Conservation (phyloP, 2,888 invertebrate species). For the Rhaphigaster nebulosa region DNA sequence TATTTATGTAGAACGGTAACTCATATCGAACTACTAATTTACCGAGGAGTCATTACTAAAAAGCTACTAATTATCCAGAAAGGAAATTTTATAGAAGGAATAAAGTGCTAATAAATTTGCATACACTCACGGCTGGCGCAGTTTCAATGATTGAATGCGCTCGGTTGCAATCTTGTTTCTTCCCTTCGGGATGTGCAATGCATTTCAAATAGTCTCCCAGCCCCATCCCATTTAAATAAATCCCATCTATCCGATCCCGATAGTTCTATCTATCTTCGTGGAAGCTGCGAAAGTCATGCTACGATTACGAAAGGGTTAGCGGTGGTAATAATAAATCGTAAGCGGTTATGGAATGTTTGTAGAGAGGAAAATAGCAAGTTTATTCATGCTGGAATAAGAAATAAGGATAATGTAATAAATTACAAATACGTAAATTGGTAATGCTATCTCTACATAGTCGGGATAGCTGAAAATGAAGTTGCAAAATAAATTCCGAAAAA, state of each 20-base stretch:
- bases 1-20: neutral
- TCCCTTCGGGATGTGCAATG: constrained; percentile 35
- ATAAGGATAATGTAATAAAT: neutral
- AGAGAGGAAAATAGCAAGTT: neutral
- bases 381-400: neutral
- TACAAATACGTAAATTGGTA: neutral
- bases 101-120: neutral
- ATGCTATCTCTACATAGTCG: no score
- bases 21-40: neutral
- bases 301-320: neutral
- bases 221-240: constrained; percentile 42
- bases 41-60: neutral
- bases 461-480: no score
- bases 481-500: no score
- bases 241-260: constrained; percentile 31
- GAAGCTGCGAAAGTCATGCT: neutral
- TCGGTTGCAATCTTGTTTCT: constrained; percentile 44
- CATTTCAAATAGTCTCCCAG: constrained; percentile 26
- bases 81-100: constrained; percentile 33
- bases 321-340: neutral
- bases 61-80: neutral
- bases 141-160: constrained; percentile 46
- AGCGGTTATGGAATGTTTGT: neutral
- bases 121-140: constrained; percentile 3
- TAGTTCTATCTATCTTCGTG: neutral